A percentile compares a stretch with the other conserved stretches of the same genome.
Evolutionary conservation across 1,140 invertebrate genomes (phyloP).

Genomic region (Sipha flava): DNA sequence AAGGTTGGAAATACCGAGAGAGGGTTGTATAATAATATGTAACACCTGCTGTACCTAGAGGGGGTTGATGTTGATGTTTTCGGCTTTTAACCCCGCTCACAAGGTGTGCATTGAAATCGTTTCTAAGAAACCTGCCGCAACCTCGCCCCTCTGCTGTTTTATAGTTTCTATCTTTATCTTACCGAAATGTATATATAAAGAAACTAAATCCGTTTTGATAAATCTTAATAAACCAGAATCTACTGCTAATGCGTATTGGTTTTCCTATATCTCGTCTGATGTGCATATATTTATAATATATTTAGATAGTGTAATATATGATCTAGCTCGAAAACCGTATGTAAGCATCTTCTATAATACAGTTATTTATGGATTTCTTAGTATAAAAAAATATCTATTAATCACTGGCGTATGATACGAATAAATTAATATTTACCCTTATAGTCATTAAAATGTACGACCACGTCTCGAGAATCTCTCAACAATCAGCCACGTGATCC

Average conservation of each 20-base stretch:
- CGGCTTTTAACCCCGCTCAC: not conserved
- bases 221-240: not conserved
- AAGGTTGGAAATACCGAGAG: conserved; percentile 27
- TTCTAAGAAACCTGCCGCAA: not conserved
- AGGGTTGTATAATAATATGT: conserved; percentile 24
- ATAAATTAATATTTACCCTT: not conserved
- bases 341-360: no score
- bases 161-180: not conserved
- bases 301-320: not conserved
- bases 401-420: not conserved
- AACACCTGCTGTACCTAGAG: conserved; percentile 6
- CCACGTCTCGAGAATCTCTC: not conserved
- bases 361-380: not conserved
- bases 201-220: not conserved
- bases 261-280: not conserved
- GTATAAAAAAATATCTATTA: not conserved
- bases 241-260: not conserved
- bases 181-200: not conserved
- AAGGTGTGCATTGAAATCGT: conserved; percentile 5
- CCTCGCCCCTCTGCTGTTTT: not conserved
- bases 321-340: not conserved
- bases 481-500: not conserved
- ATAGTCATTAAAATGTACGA: not conserved
- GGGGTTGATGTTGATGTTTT: not conserved
- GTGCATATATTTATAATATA: not conserved